phyloP scores from a whole-genome alignment of 2,888 invertebrate genomes.

The Drosophila lacicola region DNA sequence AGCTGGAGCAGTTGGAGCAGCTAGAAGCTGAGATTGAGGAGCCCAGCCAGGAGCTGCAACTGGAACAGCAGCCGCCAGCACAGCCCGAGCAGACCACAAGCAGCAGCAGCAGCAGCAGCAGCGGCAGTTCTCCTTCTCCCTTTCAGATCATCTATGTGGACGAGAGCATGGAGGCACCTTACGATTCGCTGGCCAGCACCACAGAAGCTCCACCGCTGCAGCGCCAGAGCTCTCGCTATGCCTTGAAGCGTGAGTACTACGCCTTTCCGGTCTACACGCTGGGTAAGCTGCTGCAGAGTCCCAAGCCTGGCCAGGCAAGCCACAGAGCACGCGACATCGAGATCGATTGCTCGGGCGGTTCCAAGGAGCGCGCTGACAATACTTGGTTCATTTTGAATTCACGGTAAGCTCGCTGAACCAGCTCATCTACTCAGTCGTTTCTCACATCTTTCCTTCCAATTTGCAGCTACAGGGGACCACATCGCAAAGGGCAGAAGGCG shows the following conservation, averaged over 20 bases:
- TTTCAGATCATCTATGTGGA: slow-evolving; percentile 76
- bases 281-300: slow-evolving; percentile 66
- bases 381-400: slow-evolving; percentile 82
- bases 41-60: slow-evolving; percentile 18
- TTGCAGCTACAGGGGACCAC: slow-evolving; percentile 76
- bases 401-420: slow-evolving; percentile 56
- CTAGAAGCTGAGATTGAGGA: slow-evolving; percentile 7
- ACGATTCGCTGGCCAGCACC: slow-evolving; percentile 19
- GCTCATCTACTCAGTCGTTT: neutral
- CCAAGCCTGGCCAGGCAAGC: slow-evolving; percentile 1
- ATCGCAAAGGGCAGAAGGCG: slow-evolving; percentile 20
- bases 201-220: slow-evolving; percentile 12
- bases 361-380: slow-evolving; percentile 18
- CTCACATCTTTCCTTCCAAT: neutral
- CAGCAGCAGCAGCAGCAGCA: slow-evolving; percentile 12
- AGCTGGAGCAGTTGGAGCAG: neutral
- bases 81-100: neutral
- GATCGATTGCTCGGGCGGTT: slow-evolving; percentile 9
- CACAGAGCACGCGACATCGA: neutral
- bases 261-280: slow-evolving; percentile 79
- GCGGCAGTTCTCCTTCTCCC: slow-evolving; percentile 27
- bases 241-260: slow-evolving; percentile 65
- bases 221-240: slow-evolving; percentile 71
- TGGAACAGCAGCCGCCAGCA: neutral
- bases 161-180: slow-evolving; percentile 71